phyloP scores from a whole-genome alignment of 2,888 invertebrate species.

The Xestoiulus laeticollis region DNA sequence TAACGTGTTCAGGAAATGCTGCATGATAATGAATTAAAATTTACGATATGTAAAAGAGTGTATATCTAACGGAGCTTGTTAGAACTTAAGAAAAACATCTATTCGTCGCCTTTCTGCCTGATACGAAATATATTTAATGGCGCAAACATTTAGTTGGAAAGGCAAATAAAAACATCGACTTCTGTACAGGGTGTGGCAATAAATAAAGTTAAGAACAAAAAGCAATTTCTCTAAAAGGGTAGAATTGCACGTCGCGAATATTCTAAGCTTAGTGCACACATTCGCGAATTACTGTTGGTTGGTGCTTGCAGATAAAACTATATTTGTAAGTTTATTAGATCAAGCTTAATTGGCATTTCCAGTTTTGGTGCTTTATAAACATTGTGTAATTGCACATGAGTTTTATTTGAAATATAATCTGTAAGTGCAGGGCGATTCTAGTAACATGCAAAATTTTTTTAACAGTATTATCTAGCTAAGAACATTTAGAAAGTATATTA shows the following conservation, averaged over 20 bases:
- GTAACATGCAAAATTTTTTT: too few relatives aligned
- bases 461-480: too few relatives aligned
- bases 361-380: too few relatives aligned
- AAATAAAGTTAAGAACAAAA: background rate
- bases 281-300: background rate
- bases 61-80: background rate
- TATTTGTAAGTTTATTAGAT: too few relatives aligned
- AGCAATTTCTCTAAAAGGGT: background rate
- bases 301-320: too few relatives aligned
- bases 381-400: too few relatives aligned
- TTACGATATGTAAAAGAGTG: background rate
- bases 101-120: background rate
- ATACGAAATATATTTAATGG: background rate
- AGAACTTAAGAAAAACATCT: background rate
- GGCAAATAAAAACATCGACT: background rate
- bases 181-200: background rate
- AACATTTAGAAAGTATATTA: too few relatives aligned
- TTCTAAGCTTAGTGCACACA: background rate
- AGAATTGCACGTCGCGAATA: background rate
- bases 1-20: constrained; percentile 4
- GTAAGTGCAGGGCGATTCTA: too few relatives aligned
- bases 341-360: too few relatives aligned
- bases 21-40: constrained; percentile 15
- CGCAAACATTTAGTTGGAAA: background rate
- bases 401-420: too few relatives aligned